Evolutionary conservation across 2,888 invertebrate genomes (phyloP), one percentile per base, ranked within the genome.

Genomic region (Eupeodes latifasciatus): DNA sequence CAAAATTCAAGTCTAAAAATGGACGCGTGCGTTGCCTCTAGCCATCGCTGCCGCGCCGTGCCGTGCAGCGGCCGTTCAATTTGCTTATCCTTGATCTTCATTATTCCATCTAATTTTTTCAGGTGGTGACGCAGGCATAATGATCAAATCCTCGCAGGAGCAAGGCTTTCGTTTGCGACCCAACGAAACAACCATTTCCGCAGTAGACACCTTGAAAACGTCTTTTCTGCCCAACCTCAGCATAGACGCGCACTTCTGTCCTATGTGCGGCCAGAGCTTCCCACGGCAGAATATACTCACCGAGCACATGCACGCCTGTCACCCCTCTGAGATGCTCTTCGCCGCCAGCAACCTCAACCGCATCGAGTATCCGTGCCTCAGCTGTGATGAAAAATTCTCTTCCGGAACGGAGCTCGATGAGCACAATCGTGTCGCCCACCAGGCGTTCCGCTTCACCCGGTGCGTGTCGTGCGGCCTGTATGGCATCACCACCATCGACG

Each of bases 91-190:
- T 89, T 76, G 78, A 85, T 85, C 81, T 85, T 85, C 34, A 69
- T 51, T 66, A 11, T 85, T 85, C 34, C 74, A 62, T 66, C n/a
- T 51, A 85, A 61, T 61, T 85, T 89, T 89, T 89, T 89, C 79
- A 89, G 89, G 71, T 89, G 84, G 85, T 89, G 89, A 85, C 89
- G 85, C 78, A 85, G 85, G 74, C 89, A 83, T 90, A 90, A 93
- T 93, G 93, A 91, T 93, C 90, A 93, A 93, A 91, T 93, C 93
- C 90, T 92, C 92, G 90, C 93, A 93, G 92, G 93, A 93, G 92
- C 91, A 92, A 91, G 93, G 93, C 90, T 92, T 92, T 91, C 91
- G 81, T 62, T 81, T 81, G 75, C 89, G 81, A 34, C 88, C 89
- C 81, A 84, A 85, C 67, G 85, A 85, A 71, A 87, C 81, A n/a